Percentiles rank a stretch among this genome's conserved stretches.
phyloP scores from a whole-genome alignment of 1,140 invertebrate genomes.

The Apolygus lucorum region DNA sequence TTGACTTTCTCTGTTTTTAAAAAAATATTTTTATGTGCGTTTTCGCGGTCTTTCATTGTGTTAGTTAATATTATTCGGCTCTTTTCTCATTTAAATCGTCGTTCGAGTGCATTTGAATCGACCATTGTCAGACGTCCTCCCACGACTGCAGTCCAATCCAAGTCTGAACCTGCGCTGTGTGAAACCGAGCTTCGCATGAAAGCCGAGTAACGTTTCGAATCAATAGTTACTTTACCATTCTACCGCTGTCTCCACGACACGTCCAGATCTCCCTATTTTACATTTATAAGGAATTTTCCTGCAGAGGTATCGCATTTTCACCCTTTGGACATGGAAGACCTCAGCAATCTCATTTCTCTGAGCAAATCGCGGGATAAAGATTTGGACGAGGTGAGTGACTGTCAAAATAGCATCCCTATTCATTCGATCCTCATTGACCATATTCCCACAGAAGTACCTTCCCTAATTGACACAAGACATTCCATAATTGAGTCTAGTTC shows the following conservation, averaged over 20 bases:
- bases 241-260: no score
- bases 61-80: no score
- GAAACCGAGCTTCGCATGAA: background rate
- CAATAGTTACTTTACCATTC: background rate
- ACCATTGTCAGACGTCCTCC: background rate
- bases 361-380: slow-evolving; percentile 17
- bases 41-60: no score
- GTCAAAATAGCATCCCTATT: background rate
- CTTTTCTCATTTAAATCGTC: no score
- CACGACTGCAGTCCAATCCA: background rate
- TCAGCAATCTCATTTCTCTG: slow-evolving; percentile 2
- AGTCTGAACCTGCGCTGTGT: background rate
- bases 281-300: background rate
- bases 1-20: no score
- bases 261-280: background rate
- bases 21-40: no score
- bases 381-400: slow-evolving; percentile 10
- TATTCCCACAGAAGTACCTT: background rate
- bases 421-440: background rate
- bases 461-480: no score
- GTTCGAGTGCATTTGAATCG: no score
- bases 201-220: background rate
- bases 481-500: no score
- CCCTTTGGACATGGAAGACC: background rate
- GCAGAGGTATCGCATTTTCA: background rate